Conservation (phyloP, 2,113 vertebrate genomes). For the Tringa solitaria region DNA sequence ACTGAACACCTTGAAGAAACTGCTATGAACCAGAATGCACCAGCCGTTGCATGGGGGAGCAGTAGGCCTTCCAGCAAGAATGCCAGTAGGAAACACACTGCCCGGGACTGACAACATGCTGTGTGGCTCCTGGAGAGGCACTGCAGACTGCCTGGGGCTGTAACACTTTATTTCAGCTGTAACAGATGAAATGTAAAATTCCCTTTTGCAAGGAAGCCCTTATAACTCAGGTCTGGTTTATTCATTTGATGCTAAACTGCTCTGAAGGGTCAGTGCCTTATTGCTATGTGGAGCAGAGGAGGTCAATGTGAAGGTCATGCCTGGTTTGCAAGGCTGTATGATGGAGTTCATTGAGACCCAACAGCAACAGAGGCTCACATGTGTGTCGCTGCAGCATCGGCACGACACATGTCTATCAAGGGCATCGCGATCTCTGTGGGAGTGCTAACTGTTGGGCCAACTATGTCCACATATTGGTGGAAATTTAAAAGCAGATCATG, state of each 20-base stretch:
- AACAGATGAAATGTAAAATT: constrained; percentile 2
- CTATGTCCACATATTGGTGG: background rate
- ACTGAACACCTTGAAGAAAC: background rate
- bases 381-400: rapidly evolving
- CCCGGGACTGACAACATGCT: background rate
- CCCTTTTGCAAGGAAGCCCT: background rate
- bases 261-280: background rate
- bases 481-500: background rate
- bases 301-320: background rate
- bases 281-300: background rate
- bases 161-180: background rate
- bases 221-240: constrained; percentile 3
- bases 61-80: background rate
- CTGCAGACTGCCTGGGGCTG: background rate
- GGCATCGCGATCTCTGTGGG: background rate
- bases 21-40: background rate
- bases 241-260: background rate
- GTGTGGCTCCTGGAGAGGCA: background rate
- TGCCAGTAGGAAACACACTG: background rate
- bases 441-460: background rate
- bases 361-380: background rate
- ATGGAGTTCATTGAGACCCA: background rate
- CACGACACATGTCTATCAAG: background rate
- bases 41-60: background rate
- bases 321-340: background rate